A percentile compares a stretch with the other conserved stretches of the same genome.
Evolutionary conservation across 2,113 vertebrate genomes (phyloP).

Genomic region (Catagonus wagneri): DNA sequence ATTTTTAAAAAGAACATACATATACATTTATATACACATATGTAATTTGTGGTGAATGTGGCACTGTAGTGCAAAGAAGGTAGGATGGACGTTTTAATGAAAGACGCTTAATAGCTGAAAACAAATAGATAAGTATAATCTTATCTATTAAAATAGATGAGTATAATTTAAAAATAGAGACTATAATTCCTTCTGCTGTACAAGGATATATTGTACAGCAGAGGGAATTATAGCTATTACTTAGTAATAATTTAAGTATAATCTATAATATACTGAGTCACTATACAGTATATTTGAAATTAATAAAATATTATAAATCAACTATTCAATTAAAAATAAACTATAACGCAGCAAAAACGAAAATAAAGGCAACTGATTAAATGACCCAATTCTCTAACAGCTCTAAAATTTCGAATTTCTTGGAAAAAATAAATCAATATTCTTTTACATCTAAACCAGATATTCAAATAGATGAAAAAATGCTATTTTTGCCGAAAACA

Average conservation of each 20-base stretch:
- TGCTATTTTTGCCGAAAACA: background rate
- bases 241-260: background rate
- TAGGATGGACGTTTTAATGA: background rate
- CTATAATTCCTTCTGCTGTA: no score
- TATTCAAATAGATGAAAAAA: background rate
- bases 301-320: background rate
- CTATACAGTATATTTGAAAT: background rate
- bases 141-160: no score
- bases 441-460: background rate
- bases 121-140: background rate
- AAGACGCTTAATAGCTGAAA: background rate
- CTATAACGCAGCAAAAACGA: background rate
- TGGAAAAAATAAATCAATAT: background rate
- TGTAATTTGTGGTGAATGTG: background rate
- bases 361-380: conserved; percentile 17
- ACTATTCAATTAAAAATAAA: background rate
- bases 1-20: no score
- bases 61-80: background rate
- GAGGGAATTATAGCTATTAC: background rate
- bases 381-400: background rate
- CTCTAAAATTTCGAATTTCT: background rate
- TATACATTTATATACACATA: background rate
- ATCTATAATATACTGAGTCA: background rate
- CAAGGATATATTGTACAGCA: background rate
- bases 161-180: no score